A percentile compares a stretch with the other conserved stretches of the same genome.
phyloP scores from a whole-genome alignment of 2,888 invertebrate species.

The Cordilura impudica region DNA sequence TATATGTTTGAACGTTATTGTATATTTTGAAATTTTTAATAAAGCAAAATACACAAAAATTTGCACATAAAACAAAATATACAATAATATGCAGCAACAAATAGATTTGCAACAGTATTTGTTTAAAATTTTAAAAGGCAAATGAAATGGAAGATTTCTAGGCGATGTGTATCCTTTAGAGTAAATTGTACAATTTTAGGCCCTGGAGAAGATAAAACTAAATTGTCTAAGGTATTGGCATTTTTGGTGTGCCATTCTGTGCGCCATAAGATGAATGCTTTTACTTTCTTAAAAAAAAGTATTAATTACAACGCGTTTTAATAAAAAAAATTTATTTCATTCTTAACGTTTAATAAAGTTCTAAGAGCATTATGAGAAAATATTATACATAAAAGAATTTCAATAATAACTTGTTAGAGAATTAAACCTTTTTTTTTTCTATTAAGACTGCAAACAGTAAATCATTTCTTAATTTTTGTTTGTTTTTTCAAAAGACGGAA shows the following conservation, averaged over 20 bases:
- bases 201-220: too few species aligned
- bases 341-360: slow-evolving; percentile 65
- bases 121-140: too few species aligned
- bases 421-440: not conserved
- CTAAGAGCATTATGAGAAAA: slow-evolving; percentile 34
- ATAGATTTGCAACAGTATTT: too few species aligned
- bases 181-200: too few species aligned
- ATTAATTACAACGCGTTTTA: slow-evolving; percentile 65
- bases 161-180: too few species aligned
- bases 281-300: slow-evolving; percentile 29
- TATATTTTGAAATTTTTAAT: too few species aligned
- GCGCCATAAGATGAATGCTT: not conserved
- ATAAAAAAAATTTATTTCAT: slow-evolving; percentile 55
- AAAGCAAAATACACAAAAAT: too few species aligned
- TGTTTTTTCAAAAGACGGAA: slow-evolving; percentile 17
- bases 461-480: slow-evolving; percentile 4
- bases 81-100: too few species aligned
- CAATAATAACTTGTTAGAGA: slow-evolving; percentile 10
- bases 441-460: not conserved
- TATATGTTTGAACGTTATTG: too few species aligned
- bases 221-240: not conserved
- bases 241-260: not conserved
- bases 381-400: not conserved
- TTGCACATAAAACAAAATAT: too few species aligned
- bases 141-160: too few species aligned